Percentiles rank a stretch among this genome's conserved stretches.
phyloP scores from a whole-genome alignment of 1,140 invertebrate species.

The Antheraea mylitta region DNA sequence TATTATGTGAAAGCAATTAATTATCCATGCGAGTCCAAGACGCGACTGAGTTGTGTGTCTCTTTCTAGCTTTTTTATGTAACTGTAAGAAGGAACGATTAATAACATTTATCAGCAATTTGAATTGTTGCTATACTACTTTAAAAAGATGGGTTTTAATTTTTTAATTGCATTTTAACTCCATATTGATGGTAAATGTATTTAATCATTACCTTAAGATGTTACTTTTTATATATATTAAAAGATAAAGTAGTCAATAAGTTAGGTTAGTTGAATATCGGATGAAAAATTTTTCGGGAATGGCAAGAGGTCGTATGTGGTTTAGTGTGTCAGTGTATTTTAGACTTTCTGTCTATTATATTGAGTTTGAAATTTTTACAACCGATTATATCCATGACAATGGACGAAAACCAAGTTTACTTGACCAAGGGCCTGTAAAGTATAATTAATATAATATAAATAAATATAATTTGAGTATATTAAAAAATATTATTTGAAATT shows the following conservation, averaged over 20 bases:
- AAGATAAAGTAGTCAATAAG: slow-evolving; percentile 42
- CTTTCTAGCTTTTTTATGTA: slow-evolving; percentile 53
- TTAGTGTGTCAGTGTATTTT: not conserved
- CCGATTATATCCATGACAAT: no score
- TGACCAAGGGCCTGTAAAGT: no score
- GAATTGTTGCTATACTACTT: no score
- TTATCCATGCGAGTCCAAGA: slow-evolving; percentile 17
- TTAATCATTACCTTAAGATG: not conserved
- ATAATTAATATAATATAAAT: no score
- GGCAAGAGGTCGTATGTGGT: not conserved
- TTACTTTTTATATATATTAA: slow-evolving; percentile 13
- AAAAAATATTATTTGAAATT: no score
- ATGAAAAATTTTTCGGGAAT: slow-evolving; percentile 6
- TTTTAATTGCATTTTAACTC: not conserved
- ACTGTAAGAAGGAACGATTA: slow-evolving; percentile 31
- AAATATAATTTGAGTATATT: no score
- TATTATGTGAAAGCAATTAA: not conserved
- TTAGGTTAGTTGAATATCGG: slow-evolving; percentile 37
- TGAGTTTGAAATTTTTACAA: no score
- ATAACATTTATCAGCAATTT: slow-evolving; percentile 4
- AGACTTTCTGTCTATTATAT: not conserved
- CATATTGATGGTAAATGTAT: not conserved
- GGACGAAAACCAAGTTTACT: no score
- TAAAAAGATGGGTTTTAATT: not conserved
- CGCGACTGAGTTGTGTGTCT: slow-evolving; percentile 45